Evolutionary conservation across 2,113 vertebrate species (phyloP).

Genomic region (Microcebus tavaratra): DNA sequence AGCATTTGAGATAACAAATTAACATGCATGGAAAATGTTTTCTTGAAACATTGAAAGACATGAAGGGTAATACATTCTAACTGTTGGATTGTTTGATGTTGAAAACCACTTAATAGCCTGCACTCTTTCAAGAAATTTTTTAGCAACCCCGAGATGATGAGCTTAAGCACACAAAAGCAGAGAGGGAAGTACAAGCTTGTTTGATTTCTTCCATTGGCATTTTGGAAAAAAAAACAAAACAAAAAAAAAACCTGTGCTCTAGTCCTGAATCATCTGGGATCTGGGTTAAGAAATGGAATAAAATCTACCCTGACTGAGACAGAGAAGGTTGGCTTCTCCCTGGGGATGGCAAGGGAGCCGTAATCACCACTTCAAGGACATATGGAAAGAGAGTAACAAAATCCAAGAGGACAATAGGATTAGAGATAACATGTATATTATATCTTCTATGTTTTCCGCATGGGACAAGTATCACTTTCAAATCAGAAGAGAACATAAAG

Average conservation of each 20-base stretch:
- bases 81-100: constrained; percentile 25
- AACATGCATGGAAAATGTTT: constrained; percentile 9
- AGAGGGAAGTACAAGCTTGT: not conserved
- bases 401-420: not conserved
- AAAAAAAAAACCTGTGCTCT: not conserved
- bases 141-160: not conserved
- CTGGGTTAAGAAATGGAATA: not conserved
- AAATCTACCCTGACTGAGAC: not conserved
- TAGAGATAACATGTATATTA: not conserved
- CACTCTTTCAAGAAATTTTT: not conserved
- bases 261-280: not conserved
- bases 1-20: constrained; percentile 23
- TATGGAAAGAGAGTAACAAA: not conserved
- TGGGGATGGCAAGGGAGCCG: not conserved
- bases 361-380: not conserved
- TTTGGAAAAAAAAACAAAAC: not conserved
- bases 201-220: not conserved
- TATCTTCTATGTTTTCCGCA: not conserved
- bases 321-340: not conserved
- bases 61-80: constrained; percentile 28
- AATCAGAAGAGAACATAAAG: not conserved
- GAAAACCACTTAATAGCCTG: not conserved
- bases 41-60: constrained; percentile 25
- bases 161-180: not conserved
- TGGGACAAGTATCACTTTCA: not conserved